Conservation (phyloP, 2,113 vertebrate genomes). For the Onychorhynchus coronatus region DNA sequence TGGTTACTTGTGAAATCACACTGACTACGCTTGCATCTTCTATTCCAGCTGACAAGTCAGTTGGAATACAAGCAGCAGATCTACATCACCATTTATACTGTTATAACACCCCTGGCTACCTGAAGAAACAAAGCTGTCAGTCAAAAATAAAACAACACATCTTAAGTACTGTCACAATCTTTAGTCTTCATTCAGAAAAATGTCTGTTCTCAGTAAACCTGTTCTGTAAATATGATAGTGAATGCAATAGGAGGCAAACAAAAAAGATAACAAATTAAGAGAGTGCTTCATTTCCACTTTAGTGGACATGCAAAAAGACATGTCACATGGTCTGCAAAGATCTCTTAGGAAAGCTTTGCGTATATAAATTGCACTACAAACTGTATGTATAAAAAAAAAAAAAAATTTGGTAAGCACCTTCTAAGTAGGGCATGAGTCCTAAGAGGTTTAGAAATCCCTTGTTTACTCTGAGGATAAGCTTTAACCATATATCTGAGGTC, state of each 20-base stretch:
- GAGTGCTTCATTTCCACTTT: background rate
- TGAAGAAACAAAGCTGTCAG: conserved; percentile 4
- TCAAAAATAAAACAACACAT: background rate
- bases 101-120: background rate
- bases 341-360: background rate
- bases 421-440: conserved; percentile 19
- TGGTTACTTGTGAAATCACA: conserved; percentile 14
- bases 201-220: background rate
- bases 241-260: background rate
- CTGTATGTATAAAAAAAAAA: background rate
- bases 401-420: conserved; percentile 29
- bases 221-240: background rate
- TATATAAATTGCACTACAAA: background rate
- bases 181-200: conserved; percentile 1
- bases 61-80: background rate
- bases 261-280: background rate
- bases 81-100: background rate
- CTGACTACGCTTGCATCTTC: background rate
- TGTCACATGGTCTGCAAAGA: background rate
- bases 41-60: background rate
- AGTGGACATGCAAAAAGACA: background rate
- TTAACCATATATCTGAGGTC: conserved; percentile 5
- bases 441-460: conserved; percentile 54
- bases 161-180: background rate
- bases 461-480: conserved; percentile 26